phyloP scores from a whole-genome alignment of 2,797 vertebrate genomes.

The Crenichthys baileyi region DNA sequence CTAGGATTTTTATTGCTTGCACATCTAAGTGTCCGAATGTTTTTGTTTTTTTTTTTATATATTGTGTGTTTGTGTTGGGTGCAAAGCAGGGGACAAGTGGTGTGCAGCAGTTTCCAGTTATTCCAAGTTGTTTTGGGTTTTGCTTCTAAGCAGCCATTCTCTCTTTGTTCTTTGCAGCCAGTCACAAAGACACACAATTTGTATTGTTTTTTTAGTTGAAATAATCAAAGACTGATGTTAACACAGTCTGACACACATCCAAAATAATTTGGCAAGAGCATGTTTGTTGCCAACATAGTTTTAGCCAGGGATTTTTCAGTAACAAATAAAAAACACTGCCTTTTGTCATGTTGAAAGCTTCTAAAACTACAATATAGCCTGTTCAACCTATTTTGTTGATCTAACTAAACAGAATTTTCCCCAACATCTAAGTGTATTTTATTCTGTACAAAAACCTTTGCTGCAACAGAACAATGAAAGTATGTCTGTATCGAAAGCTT shows the following conservation, averaged over 20 bases:
- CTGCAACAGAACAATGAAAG: neutral
- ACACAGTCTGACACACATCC: neutral
- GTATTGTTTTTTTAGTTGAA: neutral
- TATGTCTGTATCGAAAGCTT: neutral
- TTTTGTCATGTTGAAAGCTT: neutral
- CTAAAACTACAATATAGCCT: neutral
- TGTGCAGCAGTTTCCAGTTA: neutral
- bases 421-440: too few species aligned
- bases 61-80: neutral
- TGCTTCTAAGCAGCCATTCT: neutral
- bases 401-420: too few species aligned
- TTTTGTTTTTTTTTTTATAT: slow-evolving; percentile 8
- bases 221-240: neutral
- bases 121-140: neutral
- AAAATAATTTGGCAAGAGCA: neutral
- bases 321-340: neutral
- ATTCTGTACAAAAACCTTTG: neutral
- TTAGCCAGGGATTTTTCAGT: neutral
- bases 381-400: too few species aligned
- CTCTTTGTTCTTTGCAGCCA: neutral
- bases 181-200: neutral
- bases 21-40: neutral
- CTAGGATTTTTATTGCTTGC: slow-evolving; percentile 21
- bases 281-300: neutral
- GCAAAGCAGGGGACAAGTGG: neutral